A percentile compares a stretch with the other conserved stretches of the same genome.
Conservation (phyloP, 2,888 invertebrate genomes). For the Synergus gifuensis region DNA sequence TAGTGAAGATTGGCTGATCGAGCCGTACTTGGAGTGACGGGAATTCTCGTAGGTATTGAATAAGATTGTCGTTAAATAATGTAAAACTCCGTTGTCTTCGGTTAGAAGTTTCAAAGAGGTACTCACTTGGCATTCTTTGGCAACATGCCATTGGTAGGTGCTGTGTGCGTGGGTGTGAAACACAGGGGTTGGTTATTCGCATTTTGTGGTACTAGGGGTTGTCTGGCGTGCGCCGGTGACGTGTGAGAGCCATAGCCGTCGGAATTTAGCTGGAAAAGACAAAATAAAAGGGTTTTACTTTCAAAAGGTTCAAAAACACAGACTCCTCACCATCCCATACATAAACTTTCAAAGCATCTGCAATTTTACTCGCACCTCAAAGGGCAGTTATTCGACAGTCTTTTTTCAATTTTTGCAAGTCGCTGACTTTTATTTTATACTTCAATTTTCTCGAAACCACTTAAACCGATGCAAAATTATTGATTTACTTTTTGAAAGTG, state of each 20-base stretch:
- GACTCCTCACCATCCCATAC: neutral
- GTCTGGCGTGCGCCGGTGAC: constrained; percentile 86
- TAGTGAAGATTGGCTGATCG: neutral
- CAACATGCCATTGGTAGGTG: constrained; percentile 78
- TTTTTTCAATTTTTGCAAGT: constrained; percentile 17
- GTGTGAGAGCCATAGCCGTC: constrained; percentile 93
- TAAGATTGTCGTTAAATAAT: constrained; percentile 31
- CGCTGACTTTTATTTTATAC: constrained; percentile 10
- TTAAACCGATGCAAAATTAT: neutral
- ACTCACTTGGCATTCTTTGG: constrained; percentile 97
- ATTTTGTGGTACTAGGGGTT: constrained; percentile 88
- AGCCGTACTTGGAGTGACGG: constrained; percentile 13
- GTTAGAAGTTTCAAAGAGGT: constrained; percentile 38
- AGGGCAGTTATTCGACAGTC: neutral
- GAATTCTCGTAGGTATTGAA: neutral
- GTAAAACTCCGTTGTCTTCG: constrained; percentile 4
- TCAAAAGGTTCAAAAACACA: constrained; percentile 13
- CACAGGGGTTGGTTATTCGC: constrained; percentile 77
- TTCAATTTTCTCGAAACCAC: neutral
- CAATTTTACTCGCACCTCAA: constrained; percentile 13
- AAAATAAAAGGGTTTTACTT: constrained; percentile 20
- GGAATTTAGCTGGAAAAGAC: constrained; percentile 85
- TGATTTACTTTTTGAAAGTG: too few relatives aligned
- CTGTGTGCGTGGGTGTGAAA: constrained; percentile 77
- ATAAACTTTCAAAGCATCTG: constrained; percentile 3